Evolutionary conservation across 2,888 invertebrate genomes (phyloP).

Genomic region (Alloplasta piceator): DNA sequence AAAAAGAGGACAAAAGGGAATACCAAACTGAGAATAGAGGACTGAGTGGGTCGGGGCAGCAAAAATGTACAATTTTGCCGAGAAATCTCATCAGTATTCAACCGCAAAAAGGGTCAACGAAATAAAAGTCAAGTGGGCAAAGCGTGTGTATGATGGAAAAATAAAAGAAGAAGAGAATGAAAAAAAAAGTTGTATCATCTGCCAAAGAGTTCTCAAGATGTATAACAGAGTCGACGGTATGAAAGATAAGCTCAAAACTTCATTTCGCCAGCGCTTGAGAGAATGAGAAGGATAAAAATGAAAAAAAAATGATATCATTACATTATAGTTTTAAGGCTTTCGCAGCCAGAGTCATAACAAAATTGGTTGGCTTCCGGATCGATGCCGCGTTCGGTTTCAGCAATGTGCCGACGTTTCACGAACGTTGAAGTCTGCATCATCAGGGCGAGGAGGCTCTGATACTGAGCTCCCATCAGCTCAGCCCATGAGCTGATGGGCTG

Average conservation of each 20-base stretch:
- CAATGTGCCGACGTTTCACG: too few species aligned
- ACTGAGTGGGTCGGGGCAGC: slow-evolving; percentile 6
- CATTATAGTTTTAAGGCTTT: too few species aligned
- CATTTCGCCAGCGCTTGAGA: slow-evolving; percentile 7
- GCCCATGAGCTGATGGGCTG: too few species aligned
- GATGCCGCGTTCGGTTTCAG: too few species aligned
- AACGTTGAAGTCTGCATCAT: too few species aligned
- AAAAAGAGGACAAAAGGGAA: neutral
- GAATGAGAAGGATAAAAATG: neutral
- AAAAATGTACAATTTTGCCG: slow-evolving; percentile 20
- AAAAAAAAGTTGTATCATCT: slow-evolving; percentile 23
- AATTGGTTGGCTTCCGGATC: too few species aligned
- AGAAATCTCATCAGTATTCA: slow-evolving; percentile 53
- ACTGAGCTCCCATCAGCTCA: too few species aligned
- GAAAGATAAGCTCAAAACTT: slow-evolving; percentile 44
- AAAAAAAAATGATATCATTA: neutral
- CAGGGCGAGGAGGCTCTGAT: too few species aligned
- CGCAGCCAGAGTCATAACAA: too few species aligned
- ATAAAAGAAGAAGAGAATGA: neutral
- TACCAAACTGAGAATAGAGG: neutral
- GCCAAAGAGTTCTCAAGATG: slow-evolving; percentile 37
- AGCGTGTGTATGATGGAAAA: slow-evolving; percentile 27
- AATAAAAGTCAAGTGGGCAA: slow-evolving; percentile 36
- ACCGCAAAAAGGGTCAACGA: slow-evolving; percentile 48
- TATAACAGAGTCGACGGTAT: slow-evolving; percentile 39